Evolutionary conservation across 1,140 invertebrate species (phyloP), one percentile per base, ranked within the genome.

Genomic region (Saccostrea glomerata): DNA sequence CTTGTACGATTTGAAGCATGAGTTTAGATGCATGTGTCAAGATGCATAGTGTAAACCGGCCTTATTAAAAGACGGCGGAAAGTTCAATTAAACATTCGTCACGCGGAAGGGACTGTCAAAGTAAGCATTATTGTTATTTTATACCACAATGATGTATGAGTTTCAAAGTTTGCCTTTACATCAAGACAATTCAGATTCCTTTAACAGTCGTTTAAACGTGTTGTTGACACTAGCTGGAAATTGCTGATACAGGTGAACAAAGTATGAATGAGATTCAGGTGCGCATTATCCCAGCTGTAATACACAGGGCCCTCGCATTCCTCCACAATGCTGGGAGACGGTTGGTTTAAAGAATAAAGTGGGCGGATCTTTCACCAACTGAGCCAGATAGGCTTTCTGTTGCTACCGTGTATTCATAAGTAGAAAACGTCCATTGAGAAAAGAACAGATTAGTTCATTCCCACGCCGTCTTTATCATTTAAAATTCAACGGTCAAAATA

Each of bases 241-340:
- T 77, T 17, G 70, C 70, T 77, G 70, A 77, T 77, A 77, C 70
- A 77, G 23, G 70, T 77, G 25, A 77, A 77, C 70, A 77, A 15
- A 77, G 25, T 17, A 77, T 77, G 70, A 77, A 77, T 77, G 70
- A 77, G 70, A 40, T 30, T 77, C 70, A 77, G 70, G 70, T 77
- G 70, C 12, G 66, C 23, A 23, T 73, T 73, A 25, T 73, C 25
- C 70, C 70, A 77, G 70, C 15, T 36, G 70, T 30, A 77, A 77
- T 36, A 77, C 70, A 77, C 70, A 77, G 70, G 70, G 70, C 25
- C 25, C 30, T 73, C 70, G 13, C 70, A 77, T 77, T 77, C 70
- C 25, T 30, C 11, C 11, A 25, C 12, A 30, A 25, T 25, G 70
- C 5, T 15, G 23, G 9, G 25, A 36, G 15, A 25, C 70, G 70